Evolutionary conservation across 2,888 invertebrate species (phyloP).

Genomic region (Dexiosoma caninum): DNA sequence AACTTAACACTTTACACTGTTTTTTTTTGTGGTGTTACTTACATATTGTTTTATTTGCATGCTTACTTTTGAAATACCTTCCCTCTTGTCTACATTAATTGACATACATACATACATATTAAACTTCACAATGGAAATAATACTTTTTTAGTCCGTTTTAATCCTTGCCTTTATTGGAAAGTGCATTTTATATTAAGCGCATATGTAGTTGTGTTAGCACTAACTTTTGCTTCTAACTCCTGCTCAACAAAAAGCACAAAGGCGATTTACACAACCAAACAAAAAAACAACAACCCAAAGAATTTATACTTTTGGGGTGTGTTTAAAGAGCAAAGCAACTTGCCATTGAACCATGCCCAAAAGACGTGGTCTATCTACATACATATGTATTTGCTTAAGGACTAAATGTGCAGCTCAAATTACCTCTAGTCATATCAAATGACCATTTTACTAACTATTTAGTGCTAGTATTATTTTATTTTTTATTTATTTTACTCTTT

Average conservation of each 20-base stretch:
- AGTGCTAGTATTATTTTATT: not conserved
- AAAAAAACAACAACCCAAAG: not conserved
- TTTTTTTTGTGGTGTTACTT: too few relatives aligned
- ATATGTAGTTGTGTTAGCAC: not conserved
- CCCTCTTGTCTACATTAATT: too few relatives aligned
- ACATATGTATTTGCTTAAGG: too few relatives aligned
- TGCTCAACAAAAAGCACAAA: too few relatives aligned
- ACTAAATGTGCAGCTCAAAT: slow-evolving; percentile 17
- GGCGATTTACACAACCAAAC: too few relatives aligned
- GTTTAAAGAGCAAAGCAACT: slow-evolving; percentile 4
- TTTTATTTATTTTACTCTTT: not conserved
- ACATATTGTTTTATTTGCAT: too few relatives aligned
- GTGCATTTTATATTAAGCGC: slow-evolving; percentile 8
- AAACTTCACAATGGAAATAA: too few relatives aligned
- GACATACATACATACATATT: not conserved
- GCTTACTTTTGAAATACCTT: not conserved
- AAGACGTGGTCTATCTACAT: slow-evolving; percentile 42
- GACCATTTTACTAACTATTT: slow-evolving; percentile 23
- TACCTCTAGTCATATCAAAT: slow-evolving; percentile 37
- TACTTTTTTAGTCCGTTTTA: not conserved
- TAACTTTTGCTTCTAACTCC: not conserved
- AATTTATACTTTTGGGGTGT: slow-evolving; percentile 40
- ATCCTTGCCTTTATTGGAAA: not conserved
- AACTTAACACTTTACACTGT: too few relatives aligned
- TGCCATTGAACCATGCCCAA: slow-evolving; percentile 33